Percentiles rank a stretch among this genome's conserved stretches.
phyloP scores from a whole-genome alignment of 2,888 invertebrate species.

The Apodemia duryi region DNA sequence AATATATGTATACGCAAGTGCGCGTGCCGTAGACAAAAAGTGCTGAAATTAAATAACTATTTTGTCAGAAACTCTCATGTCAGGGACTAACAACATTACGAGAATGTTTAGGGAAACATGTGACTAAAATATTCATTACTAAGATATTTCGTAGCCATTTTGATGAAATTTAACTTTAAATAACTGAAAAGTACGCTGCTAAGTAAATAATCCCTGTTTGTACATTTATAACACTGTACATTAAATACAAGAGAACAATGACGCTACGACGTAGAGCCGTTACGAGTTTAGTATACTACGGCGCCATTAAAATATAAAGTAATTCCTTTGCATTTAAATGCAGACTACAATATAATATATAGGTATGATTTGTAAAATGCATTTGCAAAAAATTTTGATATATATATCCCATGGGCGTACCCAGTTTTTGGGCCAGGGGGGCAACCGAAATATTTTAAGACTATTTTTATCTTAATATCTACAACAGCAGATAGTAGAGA shows the following conservation, averaged over 20 bases:
- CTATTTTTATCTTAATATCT: no score
- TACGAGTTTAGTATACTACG: slow-evolving; percentile 25
- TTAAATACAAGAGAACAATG: slow-evolving; percentile 4
- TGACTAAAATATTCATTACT: slow-evolving; percentile 8
- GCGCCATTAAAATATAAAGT: slow-evolving; percentile 11
- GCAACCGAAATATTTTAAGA: no score
- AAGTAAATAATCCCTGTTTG: slow-evolving; percentile 6
- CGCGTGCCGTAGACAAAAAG: background rate
- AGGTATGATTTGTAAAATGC: background rate
- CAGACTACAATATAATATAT: background rate
- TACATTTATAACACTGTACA: slow-evolving; percentile 14
- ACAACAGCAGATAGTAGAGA: no score
- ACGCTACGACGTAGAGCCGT: slow-evolving; percentile 26
- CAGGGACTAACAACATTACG: slow-evolving; percentile 1
- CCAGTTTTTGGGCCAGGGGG: no score
- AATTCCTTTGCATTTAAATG: background rate
- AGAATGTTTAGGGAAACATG: background rate
- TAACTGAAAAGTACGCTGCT: slow-evolving; percentile 3
- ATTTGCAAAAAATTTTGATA: no score
- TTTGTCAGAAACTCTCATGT: background rate
- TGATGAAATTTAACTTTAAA: background rate
- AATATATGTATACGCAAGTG: no score
- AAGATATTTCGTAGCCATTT: background rate
- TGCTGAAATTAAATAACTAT: background rate
- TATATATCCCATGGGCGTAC: no score